Base-by-base conservation (phyloP, 2,888 invertebrate species). In the Eupithecia dodoneata region DNA sequence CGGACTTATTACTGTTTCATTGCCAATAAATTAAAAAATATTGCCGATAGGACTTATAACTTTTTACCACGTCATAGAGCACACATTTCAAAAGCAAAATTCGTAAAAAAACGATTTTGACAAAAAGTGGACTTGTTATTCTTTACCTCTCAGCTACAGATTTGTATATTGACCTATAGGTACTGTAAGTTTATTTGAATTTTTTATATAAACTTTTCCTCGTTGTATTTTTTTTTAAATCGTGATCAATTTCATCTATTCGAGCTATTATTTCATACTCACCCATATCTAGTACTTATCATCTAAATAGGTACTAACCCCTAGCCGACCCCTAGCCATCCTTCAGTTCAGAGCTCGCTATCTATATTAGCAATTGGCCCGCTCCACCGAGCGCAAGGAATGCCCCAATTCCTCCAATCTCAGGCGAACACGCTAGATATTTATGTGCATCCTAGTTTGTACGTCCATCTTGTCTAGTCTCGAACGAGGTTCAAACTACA, bases 361-460 rank as follows among this genome's bases (percentile, higher is more conserved):
- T 76, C 78, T 78, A 74, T 77, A 79, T 75, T 79, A 75, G 70
- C 75, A 75, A 79, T 76, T 77, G 41, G 42, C n/a, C 55, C 55
- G 77, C 79, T 77, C 69, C 65, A 55, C 70, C 76, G 76, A 73
- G 74, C 76, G 65, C 72, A 59, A 77, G 79, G 76, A 76, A 79
- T 79, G 79, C 80, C 74, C 80, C 72, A 79, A 76, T 79, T 79
- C 76, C 76, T 71, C 74, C 67, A 63, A 66, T 75, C 74, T 76
- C 74, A 71, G 71, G 77, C 66, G 72, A 74, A 72, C 74, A 71
- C 59, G 44, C 72, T 18, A 49, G 69, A 65, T 74, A 76, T 78
- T 72, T 76, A 75, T 67, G 49, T 70, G 70, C 72, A 75, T 52
- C 65, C 41, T 72, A 72, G 69, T 55, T 70, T 72, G 49, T 52